Base-by-base conservation (phyloP, 2,113 vertebrate genomes). In the Anolis carolinensis region DNA sequence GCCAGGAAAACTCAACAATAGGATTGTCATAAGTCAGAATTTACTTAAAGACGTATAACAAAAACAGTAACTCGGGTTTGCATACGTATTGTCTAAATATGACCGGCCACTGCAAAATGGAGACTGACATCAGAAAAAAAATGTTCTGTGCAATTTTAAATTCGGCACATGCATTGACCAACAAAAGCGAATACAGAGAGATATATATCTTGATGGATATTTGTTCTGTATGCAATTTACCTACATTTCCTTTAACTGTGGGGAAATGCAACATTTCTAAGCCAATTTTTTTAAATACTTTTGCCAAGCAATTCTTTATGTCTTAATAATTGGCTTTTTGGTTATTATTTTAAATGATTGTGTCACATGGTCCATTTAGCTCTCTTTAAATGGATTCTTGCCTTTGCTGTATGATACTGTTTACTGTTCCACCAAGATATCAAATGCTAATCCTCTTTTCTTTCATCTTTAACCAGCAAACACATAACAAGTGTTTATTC, bases 291-390 rank as follows among this genome's bases (percentile, higher is more conserved):
- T 84, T 79, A 2, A 30, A 8, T 6, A 0, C 4, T 78, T 82
- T 65, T 78, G 14, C 3, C 32, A 39, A 11, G 39, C 59, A 79
- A 79, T 79, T 63, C 59, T 63, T 65, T 79, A 9, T 25, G 25
- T 65, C 10, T 65, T 25, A 59, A 65, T 44, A 79, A 79, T 44
- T 63, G 59, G 21, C 16, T 21, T 27, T 87, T 86, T 62, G 4
- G 70, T 10, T 39, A 83, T 86, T 79, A 5, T 88, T 89, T 88
- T 83, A 75, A 88, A 85, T 90, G 39, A 79, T 25, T 87, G 70
- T 6, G 55, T 48, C 48, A 30, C 80, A 48, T 70, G 65, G 4
- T 1, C 32, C 21, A 1, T n/a, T 82, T 83, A 76, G 18, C 63
- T 89, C 88, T 75, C 18, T 34, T 86, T 73, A 63, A 87, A 88